Percentiles rank a stretch among this genome's conserved stretches.
Conservation (phyloP, 2,797 vertebrate genomes). For the Hydrolagus colliei region DNA sequence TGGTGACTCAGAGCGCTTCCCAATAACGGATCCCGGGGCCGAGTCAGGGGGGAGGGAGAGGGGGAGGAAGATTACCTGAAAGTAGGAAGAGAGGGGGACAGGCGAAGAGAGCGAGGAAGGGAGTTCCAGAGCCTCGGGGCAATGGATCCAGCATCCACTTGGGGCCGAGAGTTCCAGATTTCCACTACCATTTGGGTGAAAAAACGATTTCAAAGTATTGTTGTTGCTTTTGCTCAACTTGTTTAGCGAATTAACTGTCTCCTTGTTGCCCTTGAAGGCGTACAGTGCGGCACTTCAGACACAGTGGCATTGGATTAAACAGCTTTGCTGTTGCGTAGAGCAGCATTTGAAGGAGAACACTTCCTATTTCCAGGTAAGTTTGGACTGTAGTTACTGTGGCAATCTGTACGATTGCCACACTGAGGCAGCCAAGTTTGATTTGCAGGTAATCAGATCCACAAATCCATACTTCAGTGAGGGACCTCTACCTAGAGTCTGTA, state of each 20-base stretch:
- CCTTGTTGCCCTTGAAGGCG: conserved; percentile 57
- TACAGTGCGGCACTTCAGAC: conserved; percentile 90
- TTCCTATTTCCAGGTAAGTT: conserved; percentile 84
- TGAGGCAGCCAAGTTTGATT: not conserved
- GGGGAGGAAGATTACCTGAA: too few species aligned
- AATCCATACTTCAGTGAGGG: not conserved
- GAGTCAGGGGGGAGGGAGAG: too few species aligned
- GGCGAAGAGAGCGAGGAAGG: too few species aligned
- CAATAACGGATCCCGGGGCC: too few species aligned
- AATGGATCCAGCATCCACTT: too few species aligned
- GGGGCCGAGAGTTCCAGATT: too few species aligned
- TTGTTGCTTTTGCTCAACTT: not conserved
- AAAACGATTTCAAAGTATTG: not conserved
- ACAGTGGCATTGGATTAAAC: conserved; percentile 91
- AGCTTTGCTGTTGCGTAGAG: conserved; percentile 88
- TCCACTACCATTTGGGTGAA: too few species aligned
- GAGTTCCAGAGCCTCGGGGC: too few species aligned
- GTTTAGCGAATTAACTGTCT: not conserved
- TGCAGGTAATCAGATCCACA: not conserved
- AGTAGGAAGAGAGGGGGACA: too few species aligned
- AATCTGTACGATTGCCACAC: not conserved
- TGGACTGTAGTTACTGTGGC: not conserved
- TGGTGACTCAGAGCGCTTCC: too few species aligned
- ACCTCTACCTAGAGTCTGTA: too few species aligned
- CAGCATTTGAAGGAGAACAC: conserved; percentile 89